These are phyloP conservation scores for Lithobates pipiens DNA, from an alignment of 2,797 vertebrate genomes.

Conservation along the genomic window DNA sequence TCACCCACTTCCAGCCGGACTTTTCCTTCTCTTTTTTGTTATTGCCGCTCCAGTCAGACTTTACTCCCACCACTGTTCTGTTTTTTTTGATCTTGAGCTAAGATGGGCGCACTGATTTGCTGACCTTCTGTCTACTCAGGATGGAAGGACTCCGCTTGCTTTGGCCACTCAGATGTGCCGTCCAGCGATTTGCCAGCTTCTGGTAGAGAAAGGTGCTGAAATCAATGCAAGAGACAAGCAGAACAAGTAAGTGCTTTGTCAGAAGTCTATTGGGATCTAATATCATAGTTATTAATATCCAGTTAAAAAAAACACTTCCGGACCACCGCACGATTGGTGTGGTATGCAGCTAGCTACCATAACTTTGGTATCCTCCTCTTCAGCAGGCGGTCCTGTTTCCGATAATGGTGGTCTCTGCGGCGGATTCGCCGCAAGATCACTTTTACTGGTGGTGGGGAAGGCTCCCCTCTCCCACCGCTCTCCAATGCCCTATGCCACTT, in stretches of 20 bases:
- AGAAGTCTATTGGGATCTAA: not conserved
- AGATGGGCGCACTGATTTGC: not conserved
- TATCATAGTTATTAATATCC: not conserved
- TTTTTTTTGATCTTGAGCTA: not conserved
- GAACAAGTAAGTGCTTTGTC: conserved; percentile 80
- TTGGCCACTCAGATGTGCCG: conserved; percentile 98
- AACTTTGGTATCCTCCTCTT: no score
- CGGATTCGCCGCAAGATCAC: no score
- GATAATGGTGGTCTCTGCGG: no score
- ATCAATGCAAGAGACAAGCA: conserved; percentile 91
- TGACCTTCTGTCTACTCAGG: conserved; percentile 73
- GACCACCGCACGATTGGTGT: no score
- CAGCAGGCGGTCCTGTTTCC: no score
- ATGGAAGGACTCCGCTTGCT: conserved; percentile 91
- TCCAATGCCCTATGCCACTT: no score
- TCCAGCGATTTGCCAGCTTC: conserved; percentile 88
- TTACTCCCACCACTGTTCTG: not conserved
- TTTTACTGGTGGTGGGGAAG: no score
- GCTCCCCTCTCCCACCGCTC: no score
- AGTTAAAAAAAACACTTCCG: no score
- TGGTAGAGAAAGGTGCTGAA: conserved; percentile 90
- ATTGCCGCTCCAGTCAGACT: not conserved
- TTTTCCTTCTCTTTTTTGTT: not conserved
- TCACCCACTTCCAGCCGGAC: not conserved
- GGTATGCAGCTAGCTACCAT: no score